Evolutionary conservation across 2,888 invertebrate genomes (phyloP).

Genomic region (Conops quadrifasciatus): DNA sequence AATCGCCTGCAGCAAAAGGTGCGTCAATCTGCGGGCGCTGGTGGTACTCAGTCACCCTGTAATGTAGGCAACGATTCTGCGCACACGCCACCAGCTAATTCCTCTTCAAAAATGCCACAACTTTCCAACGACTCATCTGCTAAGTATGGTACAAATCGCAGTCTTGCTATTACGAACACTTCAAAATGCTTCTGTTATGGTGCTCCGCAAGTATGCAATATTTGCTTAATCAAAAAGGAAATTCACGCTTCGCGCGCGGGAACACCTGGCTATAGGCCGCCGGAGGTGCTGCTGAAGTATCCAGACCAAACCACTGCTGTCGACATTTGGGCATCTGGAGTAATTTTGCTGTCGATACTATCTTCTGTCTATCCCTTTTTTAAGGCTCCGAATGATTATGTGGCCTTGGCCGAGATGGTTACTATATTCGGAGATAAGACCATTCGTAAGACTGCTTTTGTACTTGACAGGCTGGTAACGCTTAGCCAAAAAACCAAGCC

Average conservation of each 20-base stretch:
- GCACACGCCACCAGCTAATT: neutral
- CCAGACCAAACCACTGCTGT: slow-evolving; percentile 84
- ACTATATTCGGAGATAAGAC: slow-evolving; percentile 78
- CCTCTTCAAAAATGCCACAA: slow-evolving; percentile 7
- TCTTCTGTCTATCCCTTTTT: slow-evolving; percentile 86
- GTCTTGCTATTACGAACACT: slow-evolving; percentile 39
- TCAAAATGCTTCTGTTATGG: slow-evolving; percentile 74
- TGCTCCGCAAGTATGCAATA: slow-evolving; percentile 73
- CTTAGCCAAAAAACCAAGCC: slow-evolving; percentile 67
- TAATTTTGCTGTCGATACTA: slow-evolving; percentile 81
- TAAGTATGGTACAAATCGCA: slow-evolving; percentile 59
- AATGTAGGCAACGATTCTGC: neutral
- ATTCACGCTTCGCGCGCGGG: slow-evolving; percentile 84
- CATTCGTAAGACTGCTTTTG: slow-evolving; percentile 74
- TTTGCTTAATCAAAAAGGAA: slow-evolving; percentile 72
- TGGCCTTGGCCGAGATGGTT: slow-evolving; percentile 84
- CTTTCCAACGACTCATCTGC: slow-evolving; percentile 19
- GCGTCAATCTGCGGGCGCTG: slow-evolving; percentile 33
- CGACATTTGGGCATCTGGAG: slow-evolving; percentile 89
- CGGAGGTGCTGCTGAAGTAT: slow-evolving; percentile 83
- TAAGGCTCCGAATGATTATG: slow-evolving; percentile 79
- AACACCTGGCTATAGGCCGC: slow-evolving; percentile 89
- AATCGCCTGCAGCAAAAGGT: slow-evolving; percentile 49
- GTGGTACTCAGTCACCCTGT: neutral
- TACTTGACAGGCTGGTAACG: slow-evolving; percentile 70